phyloP scores from a whole-genome alignment of 2,113 vertebrate species.

The Anser cygnoides region DNA sequence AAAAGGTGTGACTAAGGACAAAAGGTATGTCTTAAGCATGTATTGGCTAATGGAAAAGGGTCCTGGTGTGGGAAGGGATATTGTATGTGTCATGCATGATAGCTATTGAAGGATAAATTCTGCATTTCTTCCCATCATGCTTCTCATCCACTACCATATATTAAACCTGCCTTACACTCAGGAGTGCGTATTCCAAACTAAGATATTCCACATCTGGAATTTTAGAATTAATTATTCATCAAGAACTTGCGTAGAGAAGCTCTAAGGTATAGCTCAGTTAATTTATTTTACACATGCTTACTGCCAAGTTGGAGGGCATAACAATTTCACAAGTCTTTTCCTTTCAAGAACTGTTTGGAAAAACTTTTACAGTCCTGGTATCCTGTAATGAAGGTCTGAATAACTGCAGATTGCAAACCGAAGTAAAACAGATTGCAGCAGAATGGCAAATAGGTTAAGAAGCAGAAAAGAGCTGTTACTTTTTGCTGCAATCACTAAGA shows the following conservation, averaged over 20 bases:
- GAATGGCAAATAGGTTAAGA: neutral
- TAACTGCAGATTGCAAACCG: neutral
- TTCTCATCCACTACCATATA: neutral
- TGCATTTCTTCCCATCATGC: neutral
- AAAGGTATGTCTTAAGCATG: neutral
- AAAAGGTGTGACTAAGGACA: neutral
- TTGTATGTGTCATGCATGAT: neutral
- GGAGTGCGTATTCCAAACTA: neutral
- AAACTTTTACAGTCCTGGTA: neutral
- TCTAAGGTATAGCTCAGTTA: neutral
- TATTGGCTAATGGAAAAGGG: neutral
- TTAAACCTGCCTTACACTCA: neutral
- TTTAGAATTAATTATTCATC: slow-evolving; percentile 4
- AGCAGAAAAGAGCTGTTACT: neutral
- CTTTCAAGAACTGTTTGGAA: neutral
- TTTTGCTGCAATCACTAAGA: neutral
- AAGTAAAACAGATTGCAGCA: neutral
- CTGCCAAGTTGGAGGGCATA: slow-evolving; percentile 4
- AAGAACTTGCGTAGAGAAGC: neutral
- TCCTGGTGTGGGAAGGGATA: neutral
- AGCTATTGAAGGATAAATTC: neutral
- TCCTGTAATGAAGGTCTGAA: neutral
- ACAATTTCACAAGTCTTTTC: neutral
- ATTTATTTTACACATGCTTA: neutral
- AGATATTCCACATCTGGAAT: neutral